phyloP scores from a whole-genome alignment of 2,888 invertebrate species.

The Sabellastarte sp. region DNA sequence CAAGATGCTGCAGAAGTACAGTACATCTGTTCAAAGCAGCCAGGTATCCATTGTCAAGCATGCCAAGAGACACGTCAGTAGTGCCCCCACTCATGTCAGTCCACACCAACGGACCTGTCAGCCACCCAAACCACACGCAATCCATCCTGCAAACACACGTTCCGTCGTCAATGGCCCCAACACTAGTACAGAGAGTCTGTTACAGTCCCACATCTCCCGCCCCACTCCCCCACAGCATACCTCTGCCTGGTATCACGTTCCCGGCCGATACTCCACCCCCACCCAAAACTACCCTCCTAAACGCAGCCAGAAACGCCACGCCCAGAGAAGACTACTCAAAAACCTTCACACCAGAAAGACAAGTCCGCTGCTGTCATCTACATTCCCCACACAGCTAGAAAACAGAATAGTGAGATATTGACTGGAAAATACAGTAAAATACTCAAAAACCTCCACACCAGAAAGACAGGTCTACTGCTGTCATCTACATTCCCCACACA shows the following conservation, averaged over 20 bases:
- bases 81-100: background rate
- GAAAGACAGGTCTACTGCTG: background rate
- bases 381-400: background rate
- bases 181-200: conserved; percentile 37
- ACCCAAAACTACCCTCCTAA: conserved; percentile 36
- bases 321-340: background rate
- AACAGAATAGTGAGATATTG: no score
- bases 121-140: background rate
- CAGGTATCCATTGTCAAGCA: background rate
- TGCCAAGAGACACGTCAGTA: background rate
- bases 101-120: background rate
- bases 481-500: background rate
- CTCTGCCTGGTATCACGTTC: conserved; percentile 55
- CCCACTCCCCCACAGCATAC: conserved; percentile 36
- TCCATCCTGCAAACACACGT: background rate
- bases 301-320: conserved; percentile 34
- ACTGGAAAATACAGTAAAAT: no score
- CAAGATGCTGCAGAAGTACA: background rate
- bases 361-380: background rate
- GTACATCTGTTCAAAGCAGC: no score
- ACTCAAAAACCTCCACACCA: background rate
- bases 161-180: conserved; percentile 35
- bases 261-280: conserved; percentile 45
- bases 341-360: background rate
- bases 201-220: conserved; percentile 31